These are phyloP conservation scores for Varroa destructor DNA, from an alignment of 1,140 invertebrate genomes.

Conservation along the genomic window DNA sequence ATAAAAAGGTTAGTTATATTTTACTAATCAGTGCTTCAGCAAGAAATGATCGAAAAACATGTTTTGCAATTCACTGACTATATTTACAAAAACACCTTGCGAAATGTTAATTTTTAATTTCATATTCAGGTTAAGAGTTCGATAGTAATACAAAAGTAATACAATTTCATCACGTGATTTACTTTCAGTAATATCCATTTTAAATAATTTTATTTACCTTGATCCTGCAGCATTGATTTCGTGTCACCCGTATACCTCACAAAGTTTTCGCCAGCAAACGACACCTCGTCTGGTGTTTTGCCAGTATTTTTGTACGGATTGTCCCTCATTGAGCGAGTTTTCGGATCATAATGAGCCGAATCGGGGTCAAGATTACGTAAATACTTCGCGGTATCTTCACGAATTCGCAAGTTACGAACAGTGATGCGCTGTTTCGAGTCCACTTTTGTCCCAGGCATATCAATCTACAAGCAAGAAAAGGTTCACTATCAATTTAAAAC, in stretches of 20 bases:
- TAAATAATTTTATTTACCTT: conserved; percentile 43
- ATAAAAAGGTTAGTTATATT: too few species aligned
- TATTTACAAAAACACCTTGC: conserved; percentile 13
- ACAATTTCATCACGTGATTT: too few species aligned
- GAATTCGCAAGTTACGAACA: conserved; percentile 88
- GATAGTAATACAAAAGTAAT: too few species aligned
- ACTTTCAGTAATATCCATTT: conserved; percentile 32
- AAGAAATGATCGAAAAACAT: too few species aligned
- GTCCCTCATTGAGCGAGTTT: conserved; percentile 94
- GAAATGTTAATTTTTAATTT: too few species aligned
- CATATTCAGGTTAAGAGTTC: too few species aligned
- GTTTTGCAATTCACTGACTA: background rate
- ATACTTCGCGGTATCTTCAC: conserved; percentile 98
- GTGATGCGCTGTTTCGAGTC: conserved; percentile 97
- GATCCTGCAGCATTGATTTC: conserved; percentile 68
- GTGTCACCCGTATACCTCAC: conserved; percentile 86
- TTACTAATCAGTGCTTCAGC: too few species aligned
- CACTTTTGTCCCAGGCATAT: conserved; percentile 97
- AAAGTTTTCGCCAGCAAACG: conserved; percentile 93
- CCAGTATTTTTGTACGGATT: conserved; percentile 64
- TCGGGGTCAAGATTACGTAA: conserved; percentile 88
- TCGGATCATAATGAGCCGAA: conserved; percentile 97
- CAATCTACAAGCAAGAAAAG: conserved; percentile 41
- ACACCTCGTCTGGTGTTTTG: conserved; percentile 54
- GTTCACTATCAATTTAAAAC: conserved; percentile 34